Base-by-base conservation (phyloP, 2,888 invertebrate species). In the Mythimna albipuncta region DNA sequence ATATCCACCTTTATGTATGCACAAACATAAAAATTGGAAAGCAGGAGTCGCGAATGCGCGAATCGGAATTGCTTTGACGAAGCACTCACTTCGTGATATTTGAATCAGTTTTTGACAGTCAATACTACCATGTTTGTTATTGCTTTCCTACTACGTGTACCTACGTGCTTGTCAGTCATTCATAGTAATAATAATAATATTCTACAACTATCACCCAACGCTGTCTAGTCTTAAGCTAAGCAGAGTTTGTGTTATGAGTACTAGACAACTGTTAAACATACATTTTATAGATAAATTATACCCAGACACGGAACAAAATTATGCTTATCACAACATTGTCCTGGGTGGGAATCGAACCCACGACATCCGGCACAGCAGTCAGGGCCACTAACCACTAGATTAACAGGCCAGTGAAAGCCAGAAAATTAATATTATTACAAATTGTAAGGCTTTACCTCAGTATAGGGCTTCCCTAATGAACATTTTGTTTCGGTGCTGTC, bases 391-490 rank as follows among this genome's bases (percentile, higher is more conserved):
- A 6, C 38, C 7, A 38, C 38, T 38, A 38, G 6, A 38, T 6
- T 6, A 38, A 38, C 38, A 6, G 38, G 6, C 3, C 6, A 38
- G 16, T 47, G 19, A 41, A 67, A 75, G 7, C 9, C n/a, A 35
- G 32, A 44, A 54, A 32, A 54, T 38, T 10, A 10, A 26, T 59
- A 75, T 47, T 1, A 75, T 54, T 1, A 58, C 16, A 2, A 47
- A 75, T 35, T 21, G 2, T 47, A 32, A 13, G 73, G 5, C 19
- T 21, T 64, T 21, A 5, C 35, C n/a, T 66, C 16, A 67, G 9
- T 52, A 9, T 9, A 74, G 41, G 76, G 69, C 54, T 72, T 74
- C 68, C 16, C 13, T 61, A 52, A 52, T n/a, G 16, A 59, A 62
- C 19, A 64, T 41, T 52, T 47, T 21, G 7, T 35, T 64, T 57